Percentiles rank a stretch among this genome's conserved stretches.
These are phyloP conservation scores for Cephus nigrinus DNA, from an alignment of 2,888 invertebrate species.

Conservation along the genomic window DNA sequence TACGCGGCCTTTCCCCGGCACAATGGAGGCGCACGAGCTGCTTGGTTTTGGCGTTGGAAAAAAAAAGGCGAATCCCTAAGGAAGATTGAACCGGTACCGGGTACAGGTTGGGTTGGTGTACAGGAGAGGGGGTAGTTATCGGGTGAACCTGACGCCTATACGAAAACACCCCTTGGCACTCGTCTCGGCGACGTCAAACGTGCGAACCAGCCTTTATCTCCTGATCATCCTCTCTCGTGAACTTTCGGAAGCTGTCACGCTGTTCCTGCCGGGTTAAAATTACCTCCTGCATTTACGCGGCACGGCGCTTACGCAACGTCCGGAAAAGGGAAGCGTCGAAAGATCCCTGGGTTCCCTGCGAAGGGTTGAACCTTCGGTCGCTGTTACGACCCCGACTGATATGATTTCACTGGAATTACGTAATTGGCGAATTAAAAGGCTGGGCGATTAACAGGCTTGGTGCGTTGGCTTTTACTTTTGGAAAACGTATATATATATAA, in stretches of 20 bases:
- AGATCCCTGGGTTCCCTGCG: not conserved
- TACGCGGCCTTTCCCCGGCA: conserved; percentile 13
- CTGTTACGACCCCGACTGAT: not conserved
- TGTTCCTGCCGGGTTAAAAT: not conserved
- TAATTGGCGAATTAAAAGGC: not conserved
- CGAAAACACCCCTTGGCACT: not conserved
- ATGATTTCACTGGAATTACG: not conserved
- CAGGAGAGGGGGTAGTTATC: not conserved
- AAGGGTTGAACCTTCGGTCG: not conserved
- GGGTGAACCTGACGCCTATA: not conserved
- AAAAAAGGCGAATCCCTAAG: not conserved
- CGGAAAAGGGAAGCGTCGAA: not conserved
- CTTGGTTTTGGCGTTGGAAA: not conserved
- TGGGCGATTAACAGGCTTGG: not conserved
- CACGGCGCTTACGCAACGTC: not conserved
- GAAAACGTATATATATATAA: not conserved
- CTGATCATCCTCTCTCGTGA: not conserved
- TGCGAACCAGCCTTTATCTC: not conserved
- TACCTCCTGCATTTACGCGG: not conserved
- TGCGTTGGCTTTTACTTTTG: not conserved
- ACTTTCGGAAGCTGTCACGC: not conserved
- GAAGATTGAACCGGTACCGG: not conserved
- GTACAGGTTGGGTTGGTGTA: not conserved
- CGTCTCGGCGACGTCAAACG: not conserved
- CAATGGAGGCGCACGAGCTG: not conserved